Conservation (phyloP, 2,113 vertebrate genomes). For the Phoenicopterus ruber region DNA sequence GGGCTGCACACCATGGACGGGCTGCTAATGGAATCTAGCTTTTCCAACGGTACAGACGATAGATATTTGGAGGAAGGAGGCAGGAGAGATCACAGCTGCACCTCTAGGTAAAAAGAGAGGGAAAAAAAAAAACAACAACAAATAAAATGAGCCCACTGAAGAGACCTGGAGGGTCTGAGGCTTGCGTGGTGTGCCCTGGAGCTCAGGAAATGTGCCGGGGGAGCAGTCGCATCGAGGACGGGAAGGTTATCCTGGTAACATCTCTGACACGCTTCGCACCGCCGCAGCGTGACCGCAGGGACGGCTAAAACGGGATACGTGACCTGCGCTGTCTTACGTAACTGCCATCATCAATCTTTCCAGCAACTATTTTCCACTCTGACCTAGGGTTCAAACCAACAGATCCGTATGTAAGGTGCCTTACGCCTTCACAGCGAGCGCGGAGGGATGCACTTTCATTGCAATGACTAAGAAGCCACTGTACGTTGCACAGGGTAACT, state of each 20-base stretch:
- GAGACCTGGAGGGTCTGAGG: neutral
- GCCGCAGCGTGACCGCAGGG: rapidly evolving
- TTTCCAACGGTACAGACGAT: neutral
- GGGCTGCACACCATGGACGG: rapidly evolving
- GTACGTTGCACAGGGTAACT: neutral
- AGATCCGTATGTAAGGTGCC: too few relatives aligned
- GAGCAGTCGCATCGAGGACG: neutral
- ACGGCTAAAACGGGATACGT: rapidly evolving
- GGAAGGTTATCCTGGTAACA: neutral
- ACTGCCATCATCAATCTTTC: neutral
- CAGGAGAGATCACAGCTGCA: neutral
- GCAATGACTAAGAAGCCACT: neutral
- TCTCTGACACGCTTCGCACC: rapidly evolving
- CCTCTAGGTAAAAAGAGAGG: neutral
- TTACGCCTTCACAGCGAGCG: rapidly evolving
- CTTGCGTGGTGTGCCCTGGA: neutral
- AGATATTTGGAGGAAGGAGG: neutral
- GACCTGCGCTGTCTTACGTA: neutral
- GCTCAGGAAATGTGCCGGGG: neutral
- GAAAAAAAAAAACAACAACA: rapidly evolving
- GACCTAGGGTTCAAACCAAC: neutral
- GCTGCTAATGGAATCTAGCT: neutral
- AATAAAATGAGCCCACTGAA: neutral
- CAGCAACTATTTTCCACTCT: neutral
- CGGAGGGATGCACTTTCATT: neutral